Base-by-base conservation (phyloP, 2,888 invertebrate genomes). In the Cheilosia vernalis region DNA sequence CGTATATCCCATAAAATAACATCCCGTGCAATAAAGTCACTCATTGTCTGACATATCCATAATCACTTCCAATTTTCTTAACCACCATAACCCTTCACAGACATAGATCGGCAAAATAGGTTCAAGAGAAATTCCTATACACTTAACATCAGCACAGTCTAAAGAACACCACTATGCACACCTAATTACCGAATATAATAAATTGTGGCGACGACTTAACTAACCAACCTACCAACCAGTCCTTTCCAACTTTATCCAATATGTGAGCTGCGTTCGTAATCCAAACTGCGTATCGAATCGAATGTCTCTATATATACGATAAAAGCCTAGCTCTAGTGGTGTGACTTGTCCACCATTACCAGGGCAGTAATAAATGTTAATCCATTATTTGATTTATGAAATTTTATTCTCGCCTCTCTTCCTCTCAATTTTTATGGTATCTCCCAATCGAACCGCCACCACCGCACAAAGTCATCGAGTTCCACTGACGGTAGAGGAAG, bases 11-110 rank as follows among this genome's bases (percentile, higher is more conserved):
- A 83, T 79, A 79, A 79, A 79, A 73, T 81, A 85, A 72, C 66
- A 51, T 66, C 80, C 33, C 53, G 53, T 21, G 85, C 85, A 77
- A 76, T 85, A 85, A 85, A 80, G 81, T 85, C 76, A 77, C 72
- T 80, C 81, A 85, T 72, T 58, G 66, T 27, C 21, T 56, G 81
- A 87, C 87, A 88, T 88, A 87, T 87, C 87, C 87, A 88, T 88
- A 87, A 88, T 88, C 87, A 86, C 87, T 87, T 88, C 79, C 87
- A 87, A 88, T 88, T 88, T 88, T 77, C 86, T 83, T 80, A 84
- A 88, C 82, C 87, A 87, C 84, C 86, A 76, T 80, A 58, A 79
- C 76, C 33, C 17, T 67, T 56, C 40, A 70, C 51, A 19, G 33
- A 60, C 60, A 76, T 60, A 73, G 47, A 51, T 61, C 60, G 47